Conservation (phyloP, 2,888 invertebrate genomes). For the Drosophila helvetica region DNA sequence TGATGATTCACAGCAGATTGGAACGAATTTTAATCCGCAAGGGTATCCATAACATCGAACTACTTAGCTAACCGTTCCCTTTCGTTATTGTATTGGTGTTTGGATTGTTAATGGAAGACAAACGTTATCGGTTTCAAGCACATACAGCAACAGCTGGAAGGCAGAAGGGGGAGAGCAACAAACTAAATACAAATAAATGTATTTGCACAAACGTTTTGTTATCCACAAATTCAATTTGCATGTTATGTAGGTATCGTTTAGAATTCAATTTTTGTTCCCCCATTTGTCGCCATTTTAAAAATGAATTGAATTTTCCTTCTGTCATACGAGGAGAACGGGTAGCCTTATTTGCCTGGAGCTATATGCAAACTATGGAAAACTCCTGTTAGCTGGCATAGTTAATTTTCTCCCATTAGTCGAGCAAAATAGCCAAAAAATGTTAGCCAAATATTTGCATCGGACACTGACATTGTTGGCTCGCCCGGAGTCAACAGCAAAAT, state of each 20-base stretch:
- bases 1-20: background rate
- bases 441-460: slow-evolving; percentile 48
- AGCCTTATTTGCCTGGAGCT: background rate
- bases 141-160: slow-evolving; percentile 25
- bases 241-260: slow-evolving; percentile 5
- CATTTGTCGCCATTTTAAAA: background rate
- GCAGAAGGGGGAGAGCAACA: slow-evolving; percentile 12
- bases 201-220: slow-evolving; percentile 23
- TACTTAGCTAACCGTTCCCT: background rate
- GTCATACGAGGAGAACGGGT: background rate
- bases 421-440: slow-evolving; percentile 42
- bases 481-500: slow-evolving; percentile 41
- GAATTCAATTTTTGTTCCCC: background rate
- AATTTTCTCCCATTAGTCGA: slow-evolving; percentile 46
- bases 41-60: background rate
- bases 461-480: slow-evolving; percentile 21
- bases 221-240: slow-evolving; percentile 45
- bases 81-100: slow-evolving; percentile 34
- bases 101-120: slow-evolving; percentile 64
- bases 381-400: slow-evolving; percentile 37
- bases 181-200: slow-evolving; percentile 36
- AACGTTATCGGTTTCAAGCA: slow-evolving; percentile 54
- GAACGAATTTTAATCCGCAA: background rate
- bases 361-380: slow-evolving; percentile 11
- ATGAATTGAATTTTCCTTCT: slow-evolving; percentile 18